These are phyloP conservation scores for Artibeus jamaicensis DNA, from an alignment of 2,797 vertebrate species.

Conservation along the genomic window DNA sequence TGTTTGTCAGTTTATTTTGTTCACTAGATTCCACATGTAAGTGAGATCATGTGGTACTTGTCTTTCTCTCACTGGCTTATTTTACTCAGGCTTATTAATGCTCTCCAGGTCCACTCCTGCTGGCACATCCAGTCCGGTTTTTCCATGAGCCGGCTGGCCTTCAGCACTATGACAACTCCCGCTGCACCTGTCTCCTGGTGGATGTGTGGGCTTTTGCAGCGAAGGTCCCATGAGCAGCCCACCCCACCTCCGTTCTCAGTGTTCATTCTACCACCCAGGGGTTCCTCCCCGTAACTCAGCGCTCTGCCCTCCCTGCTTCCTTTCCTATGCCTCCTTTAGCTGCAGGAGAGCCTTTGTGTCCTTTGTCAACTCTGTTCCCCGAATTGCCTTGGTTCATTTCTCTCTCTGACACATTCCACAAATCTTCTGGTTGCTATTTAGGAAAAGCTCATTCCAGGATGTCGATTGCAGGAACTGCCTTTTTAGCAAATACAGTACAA, in stretches of 20 bases:
- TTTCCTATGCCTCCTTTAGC: background rate
- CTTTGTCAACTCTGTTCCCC: background rate
- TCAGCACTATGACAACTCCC: accelerated
- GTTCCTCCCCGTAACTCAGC: background rate
- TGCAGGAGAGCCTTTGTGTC: background rate
- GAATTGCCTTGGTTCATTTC: background rate
- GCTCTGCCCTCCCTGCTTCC: background rate
- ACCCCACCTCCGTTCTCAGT: accelerated
- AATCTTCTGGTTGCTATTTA: background rate
- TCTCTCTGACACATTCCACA: background rate
- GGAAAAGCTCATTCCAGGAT: background rate
- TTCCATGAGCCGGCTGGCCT: background rate
- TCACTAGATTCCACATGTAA: too few species aligned
- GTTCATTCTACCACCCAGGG: background rate
- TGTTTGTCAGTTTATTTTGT: too few species aligned
- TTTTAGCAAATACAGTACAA: background rate
- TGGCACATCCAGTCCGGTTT: too few species aligned
- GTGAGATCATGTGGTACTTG: too few species aligned
- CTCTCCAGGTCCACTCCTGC: too few species aligned
- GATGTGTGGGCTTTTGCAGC: background rate
- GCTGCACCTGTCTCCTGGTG: background rate
- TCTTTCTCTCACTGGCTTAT: too few species aligned
- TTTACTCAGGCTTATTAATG: too few species aligned
- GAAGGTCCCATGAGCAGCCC: accelerated
- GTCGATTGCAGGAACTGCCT: background rate